A percentile compares a stretch with the other conserved stretches of the same genome.
These are phyloP conservation scores for Andrena minutula DNA, from an alignment of 2,888 invertebrate genomes.

Conservation along the genomic window DNA sequence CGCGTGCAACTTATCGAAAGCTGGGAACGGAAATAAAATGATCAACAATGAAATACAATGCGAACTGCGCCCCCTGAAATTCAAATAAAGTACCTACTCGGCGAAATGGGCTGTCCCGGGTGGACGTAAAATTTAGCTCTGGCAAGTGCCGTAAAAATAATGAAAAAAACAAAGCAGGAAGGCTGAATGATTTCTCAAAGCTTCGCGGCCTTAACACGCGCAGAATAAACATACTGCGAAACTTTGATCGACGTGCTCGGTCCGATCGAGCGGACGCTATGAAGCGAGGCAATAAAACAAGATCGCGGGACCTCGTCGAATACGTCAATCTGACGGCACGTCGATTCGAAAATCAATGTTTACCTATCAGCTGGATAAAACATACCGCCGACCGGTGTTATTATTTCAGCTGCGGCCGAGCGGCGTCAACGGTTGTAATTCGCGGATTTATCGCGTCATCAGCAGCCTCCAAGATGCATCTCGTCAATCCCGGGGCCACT, in stretches of 20 bases:
- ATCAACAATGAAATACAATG: too few species aligned
- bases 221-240: neutral
- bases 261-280: too few species aligned
- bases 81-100: too few species aligned
- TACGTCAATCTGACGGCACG: neutral
- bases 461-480: constrained; percentile 33
- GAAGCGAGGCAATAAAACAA: neutral
- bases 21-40: too few species aligned
- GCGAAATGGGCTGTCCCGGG: too few species aligned
- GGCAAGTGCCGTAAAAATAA: too few species aligned
- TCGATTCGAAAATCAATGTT: constrained; percentile 27
- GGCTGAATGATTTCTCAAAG: too few species aligned
- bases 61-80: too few species aligned
- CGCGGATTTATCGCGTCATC: constrained; percentile 48
- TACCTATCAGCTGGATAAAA: constrained; percentile 41
- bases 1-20: too few species aligned
- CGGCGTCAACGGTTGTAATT: constrained; percentile 44
- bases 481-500: neutral
- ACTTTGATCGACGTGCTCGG: neutral
- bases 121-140: too few species aligned
- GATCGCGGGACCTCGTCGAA: neutral
- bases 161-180: too few species aligned
- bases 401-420: constrained; percentile 52
- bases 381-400: constrained; percentile 24
- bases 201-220: too few species aligned